Evolutionary conservation across 2,113 vertebrate species (phyloP).

Genomic region (Syngnathus floridae): DNA sequence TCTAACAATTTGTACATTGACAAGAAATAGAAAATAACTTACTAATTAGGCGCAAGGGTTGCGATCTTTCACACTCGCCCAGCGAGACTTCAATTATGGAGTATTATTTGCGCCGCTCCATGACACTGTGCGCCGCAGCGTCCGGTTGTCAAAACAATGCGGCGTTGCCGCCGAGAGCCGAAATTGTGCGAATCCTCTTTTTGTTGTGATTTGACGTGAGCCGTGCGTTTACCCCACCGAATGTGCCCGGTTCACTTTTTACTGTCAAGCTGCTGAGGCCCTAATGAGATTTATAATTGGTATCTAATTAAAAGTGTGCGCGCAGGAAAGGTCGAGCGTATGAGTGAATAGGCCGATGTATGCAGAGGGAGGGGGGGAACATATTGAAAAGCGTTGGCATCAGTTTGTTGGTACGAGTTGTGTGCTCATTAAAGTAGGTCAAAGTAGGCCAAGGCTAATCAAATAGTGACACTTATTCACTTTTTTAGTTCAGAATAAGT

Average conservation of each 20-base stretch:
- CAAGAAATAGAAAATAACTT: background rate
- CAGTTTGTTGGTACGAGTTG: conserved; percentile 3
- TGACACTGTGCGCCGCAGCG: background rate
- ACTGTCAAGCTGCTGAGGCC: background rate
- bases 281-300: conserved; percentile 26
- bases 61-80: background rate
- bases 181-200: background rate
- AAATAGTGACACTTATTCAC: background rate
- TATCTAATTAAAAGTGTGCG: conserved; percentile 13
- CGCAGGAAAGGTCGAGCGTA: conserved; percentile 21
- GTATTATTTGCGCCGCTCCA: background rate
- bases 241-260: conserved; percentile 14
- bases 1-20: background rate
- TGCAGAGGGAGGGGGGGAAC: background rate
- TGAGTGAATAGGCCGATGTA: background rate
- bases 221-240: background rate
- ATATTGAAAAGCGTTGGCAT: background rate
- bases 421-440: conserved; percentile 22
- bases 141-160: background rate
- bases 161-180: background rate
- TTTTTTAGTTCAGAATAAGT: background rate
- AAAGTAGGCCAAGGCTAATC: conserved; percentile 1
- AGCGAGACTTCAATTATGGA: background rate
- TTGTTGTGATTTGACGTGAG: conserved; percentile 5
- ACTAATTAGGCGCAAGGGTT: background rate